Conservation (phyloP, 2,888 invertebrate species). For the Sturmia bella region DNA sequence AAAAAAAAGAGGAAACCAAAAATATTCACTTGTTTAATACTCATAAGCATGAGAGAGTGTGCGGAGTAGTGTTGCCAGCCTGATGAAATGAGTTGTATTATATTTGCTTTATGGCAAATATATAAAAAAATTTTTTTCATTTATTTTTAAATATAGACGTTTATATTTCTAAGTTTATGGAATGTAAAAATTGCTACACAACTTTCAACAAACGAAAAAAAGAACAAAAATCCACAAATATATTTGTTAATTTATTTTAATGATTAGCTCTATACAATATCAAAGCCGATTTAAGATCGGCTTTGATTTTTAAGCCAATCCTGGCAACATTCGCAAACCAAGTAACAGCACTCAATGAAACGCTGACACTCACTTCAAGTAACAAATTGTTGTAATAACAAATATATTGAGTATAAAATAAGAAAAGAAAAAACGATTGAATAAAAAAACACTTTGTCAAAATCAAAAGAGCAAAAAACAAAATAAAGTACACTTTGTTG, state of each 20-base stretch:
- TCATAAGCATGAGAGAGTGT: conserved; percentile 21
- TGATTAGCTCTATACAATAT: too few relatives aligned
- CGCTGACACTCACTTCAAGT: not conserved
- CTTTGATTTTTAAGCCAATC: not conserved
- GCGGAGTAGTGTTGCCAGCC: conserved; percentile 15
- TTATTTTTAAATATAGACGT: too few relatives aligned
- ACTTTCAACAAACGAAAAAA: too few relatives aligned
- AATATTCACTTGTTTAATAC: conserved; percentile 61
- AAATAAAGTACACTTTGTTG: conserved; percentile 35
- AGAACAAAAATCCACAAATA: too few relatives aligned
- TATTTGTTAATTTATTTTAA: too few relatives aligned
- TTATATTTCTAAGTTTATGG: too few relatives aligned
- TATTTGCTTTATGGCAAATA: too few relatives aligned
- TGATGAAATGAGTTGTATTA: not conserved
- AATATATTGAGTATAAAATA: conserved; percentile 5
- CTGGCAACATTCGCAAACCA: not conserved
- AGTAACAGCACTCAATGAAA: conserved; percentile 5
- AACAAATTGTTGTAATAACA: conserved; percentile 34
- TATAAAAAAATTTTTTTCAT: too few relatives aligned
- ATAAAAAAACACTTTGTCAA: conserved; percentile 3
- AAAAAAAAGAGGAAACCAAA: conserved; percentile 16
- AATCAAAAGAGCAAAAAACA: conserved; percentile 23
- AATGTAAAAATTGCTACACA: too few relatives aligned
- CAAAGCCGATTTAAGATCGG: too few relatives aligned
- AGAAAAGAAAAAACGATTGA: not conserved